These are phyloP conservation scores for Helicoverpa zea DNA, from an alignment of 1,140 invertebrate species.

Conservation along the genomic window DNA sequence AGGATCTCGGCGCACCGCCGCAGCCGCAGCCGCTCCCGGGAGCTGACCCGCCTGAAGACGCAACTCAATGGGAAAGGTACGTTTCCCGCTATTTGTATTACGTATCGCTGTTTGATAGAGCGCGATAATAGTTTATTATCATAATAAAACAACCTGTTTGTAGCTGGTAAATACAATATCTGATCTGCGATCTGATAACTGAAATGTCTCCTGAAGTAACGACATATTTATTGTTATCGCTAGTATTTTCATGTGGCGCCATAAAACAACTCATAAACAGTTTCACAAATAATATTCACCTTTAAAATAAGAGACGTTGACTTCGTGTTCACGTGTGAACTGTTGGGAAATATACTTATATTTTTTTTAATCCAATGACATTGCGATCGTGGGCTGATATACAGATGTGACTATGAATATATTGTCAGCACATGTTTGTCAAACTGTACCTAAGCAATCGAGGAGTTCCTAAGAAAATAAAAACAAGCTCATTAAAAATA, in stretches of 20 bases:
- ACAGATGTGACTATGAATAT: too few species aligned
- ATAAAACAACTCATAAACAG: background rate
- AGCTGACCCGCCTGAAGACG: slow-evolving; percentile 70
- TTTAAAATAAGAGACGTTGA: background rate
- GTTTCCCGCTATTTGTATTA: slow-evolving; percentile 2
- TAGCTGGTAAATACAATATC: background rate
- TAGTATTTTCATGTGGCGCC: background rate
- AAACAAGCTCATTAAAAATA: slow-evolving; percentile 8
- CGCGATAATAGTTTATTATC: slow-evolving; percentile 32
- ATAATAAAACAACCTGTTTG: slow-evolving; percentile 33
- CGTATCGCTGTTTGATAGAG: slow-evolving; percentile 11
- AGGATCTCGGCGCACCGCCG: slow-evolving; percentile 67
- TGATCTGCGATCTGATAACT: background rate
- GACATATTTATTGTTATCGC: background rate
- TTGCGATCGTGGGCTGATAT: background rate
- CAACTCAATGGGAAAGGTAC: slow-evolving; percentile 80
- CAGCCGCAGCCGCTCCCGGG: slow-evolving; percentile 69
- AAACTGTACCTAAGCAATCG: background rate
- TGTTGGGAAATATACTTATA: background rate
- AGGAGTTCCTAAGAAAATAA: background rate
- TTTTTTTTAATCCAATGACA: background rate
- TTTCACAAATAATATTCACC: slow-evolving; percentile 6
- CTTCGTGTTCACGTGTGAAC: background rate
- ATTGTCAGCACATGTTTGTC: too few species aligned
- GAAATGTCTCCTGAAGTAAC: slow-evolving; percentile 5